Conservation (phyloP, 2,888 invertebrate genomes). For the Saturnia pavonia region DNA sequence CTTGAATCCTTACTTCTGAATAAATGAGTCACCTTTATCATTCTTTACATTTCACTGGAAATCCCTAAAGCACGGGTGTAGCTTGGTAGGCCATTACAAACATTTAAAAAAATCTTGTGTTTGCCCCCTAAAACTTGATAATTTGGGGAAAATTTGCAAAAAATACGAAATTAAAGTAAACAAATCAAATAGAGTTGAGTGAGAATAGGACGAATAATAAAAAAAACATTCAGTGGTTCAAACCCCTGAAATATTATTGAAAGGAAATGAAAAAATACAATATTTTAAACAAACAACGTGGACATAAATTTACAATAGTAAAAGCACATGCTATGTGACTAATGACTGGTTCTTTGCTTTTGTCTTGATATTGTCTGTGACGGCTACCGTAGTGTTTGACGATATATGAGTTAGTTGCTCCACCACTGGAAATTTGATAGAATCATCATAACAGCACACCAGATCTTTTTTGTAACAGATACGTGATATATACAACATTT, state of each 20-base stretch:
- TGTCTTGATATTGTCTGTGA: not conserved
- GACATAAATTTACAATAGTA: conserved; percentile 30
- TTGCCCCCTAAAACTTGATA: not conserved
- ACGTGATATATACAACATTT: conserved; percentile 55
- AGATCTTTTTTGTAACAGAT: conserved; percentile 51
- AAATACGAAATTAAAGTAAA: too few species aligned
- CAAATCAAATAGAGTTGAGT: not conserved
- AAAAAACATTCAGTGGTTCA: not conserved
- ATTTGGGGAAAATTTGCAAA: too few species aligned
- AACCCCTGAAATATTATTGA: not conserved
- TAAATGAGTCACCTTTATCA: too few species aligned
- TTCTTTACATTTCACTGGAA: too few species aligned
- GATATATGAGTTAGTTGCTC: not conserved
- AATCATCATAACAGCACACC: conserved; percentile 61
- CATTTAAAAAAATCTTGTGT: not conserved
- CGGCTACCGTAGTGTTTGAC: not conserved
- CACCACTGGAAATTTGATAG: conserved; percentile 25
- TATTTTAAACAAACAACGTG: not conserved
- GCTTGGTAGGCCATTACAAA: not conserved
- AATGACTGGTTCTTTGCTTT: not conserved
- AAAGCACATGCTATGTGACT: not conserved
- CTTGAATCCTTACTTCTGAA: too few species aligned
- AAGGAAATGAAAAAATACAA: not conserved
- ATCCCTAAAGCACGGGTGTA: too few species aligned
- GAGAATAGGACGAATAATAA: not conserved